Evolutionary conservation across 2,797 vertebrate genomes (phyloP), one percentile per base, ranked within the genome.

Genomic region (Enteromius argenteus): DNA sequence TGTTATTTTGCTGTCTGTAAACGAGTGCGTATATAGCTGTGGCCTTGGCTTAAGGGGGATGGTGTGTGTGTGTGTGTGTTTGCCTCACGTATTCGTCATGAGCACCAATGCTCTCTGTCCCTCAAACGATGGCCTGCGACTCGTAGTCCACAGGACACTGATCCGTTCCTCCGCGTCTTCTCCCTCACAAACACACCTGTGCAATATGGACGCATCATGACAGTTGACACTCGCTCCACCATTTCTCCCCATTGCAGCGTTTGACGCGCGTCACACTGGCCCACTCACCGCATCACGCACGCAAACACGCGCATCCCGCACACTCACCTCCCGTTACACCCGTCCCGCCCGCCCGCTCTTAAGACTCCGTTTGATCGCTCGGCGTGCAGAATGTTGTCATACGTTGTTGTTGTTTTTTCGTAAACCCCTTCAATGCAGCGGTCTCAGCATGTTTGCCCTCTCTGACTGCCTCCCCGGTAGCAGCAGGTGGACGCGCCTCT

Each of bases 401-500:
- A 39, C 66, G 81, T 81, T 49, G 60, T 66, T 79, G 37, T 42
- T 19, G 1, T 39, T 37, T 44, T 79, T 76, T 35, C 15, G 27
- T 66, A 21, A 67, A n/a, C 64, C 67, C 56, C 77, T 86, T 89
- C 75, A 88, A 67, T 77, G 80, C 85, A 72, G 64, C 46, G 90
- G 84, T 86, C 84, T 91, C 91, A 91, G 90, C 93, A 91, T 91
- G 90, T 90, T 92, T 90, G 64, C 84, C 79, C 81, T 64, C 76
- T 64, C 75, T 64, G 77, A 89, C 90, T 88, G 89, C 89, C 78
- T 88, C 88, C 87, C 73, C 90, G 86, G 90, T 89, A 90, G 90
- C 89, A 88, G 91, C 93, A 92, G 92, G 93, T 94, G 94, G 93
- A 94, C 91, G 92, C 93, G 93, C 93, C 91, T 90, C 90, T 85